Evolutionary conservation across 1,140 invertebrate species (phyloP).

Genomic region (Eufriesea mexicana): DNA sequence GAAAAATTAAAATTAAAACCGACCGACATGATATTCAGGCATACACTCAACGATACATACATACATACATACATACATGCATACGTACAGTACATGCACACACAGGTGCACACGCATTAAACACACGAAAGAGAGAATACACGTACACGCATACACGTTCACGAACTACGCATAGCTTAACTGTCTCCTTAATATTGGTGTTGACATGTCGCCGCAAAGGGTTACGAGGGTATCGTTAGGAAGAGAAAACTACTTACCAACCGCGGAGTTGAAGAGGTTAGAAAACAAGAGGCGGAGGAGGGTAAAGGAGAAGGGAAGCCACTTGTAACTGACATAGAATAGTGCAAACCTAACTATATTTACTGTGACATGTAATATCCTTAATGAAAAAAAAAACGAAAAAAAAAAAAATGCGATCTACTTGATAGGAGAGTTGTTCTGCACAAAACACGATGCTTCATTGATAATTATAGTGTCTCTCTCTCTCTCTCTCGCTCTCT

Average conservation of each 20-base stretch:
- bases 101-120: slow-evolving; percentile 13
- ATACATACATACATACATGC: slow-evolving; percentile 8
- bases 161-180: slow-evolving; percentile 71
- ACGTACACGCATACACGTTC: slow-evolving; percentile 14
- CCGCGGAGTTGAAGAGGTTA: slow-evolving; percentile 1
- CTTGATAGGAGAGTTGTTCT: slow-evolving; percentile 76
- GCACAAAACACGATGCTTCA: slow-evolving; percentile 80
- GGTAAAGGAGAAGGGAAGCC: slow-evolving; percentile 57
- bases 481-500: slow-evolving; percentile 51
- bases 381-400: slow-evolving; percentile 68
- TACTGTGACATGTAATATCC: slow-evolving; percentile 80
- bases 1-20: neutral
- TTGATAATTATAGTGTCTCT: slow-evolving; percentile 78
- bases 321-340: slow-evolving; percentile 75
- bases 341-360: slow-evolving; percentile 78
- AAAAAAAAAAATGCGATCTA: slow-evolving; percentile 64
- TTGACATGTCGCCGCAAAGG: slow-evolving; percentile 68
- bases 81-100: slow-evolving; percentile 25
- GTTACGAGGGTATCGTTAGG: slow-evolving; percentile 19
- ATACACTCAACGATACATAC: slow-evolving; percentile 9
- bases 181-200: slow-evolving; percentile 76
- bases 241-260: neutral
- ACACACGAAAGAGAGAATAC: slow-evolving; percentile 26
- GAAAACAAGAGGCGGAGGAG: slow-evolving; percentile 22
- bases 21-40: neutral